Evolutionary conservation across 2,888 invertebrate species (phyloP), one percentile per base, ranked within the genome.

Genomic region (Melolontha melolontha): DNA sequence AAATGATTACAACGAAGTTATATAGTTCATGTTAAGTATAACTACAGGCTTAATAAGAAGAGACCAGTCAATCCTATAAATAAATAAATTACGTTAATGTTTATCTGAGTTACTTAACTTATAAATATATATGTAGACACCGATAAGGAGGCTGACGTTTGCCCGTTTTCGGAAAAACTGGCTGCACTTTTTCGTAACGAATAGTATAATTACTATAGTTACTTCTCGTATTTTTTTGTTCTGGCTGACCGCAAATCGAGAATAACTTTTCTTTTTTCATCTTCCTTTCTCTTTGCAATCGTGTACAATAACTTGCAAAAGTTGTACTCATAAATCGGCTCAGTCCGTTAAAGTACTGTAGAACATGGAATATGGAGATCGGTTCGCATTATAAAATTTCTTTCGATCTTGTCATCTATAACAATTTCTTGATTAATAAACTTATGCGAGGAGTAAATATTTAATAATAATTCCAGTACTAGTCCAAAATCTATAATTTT

Each of bases 261-360:
- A 79, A 81, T 82, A 81, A 27, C 42, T 17, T 27, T 22, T 17
- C 42, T 57, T 22, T 42, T 42, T 57, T 22, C 34, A 34, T 57
- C 22, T 41, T 57, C 57, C 17, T 16, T 22, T 34, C 27, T 34
- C 27, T 8, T 12, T 22, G 57, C 27, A 27, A 22, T 17, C 81
- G 81, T 81, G 81, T 75, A 79, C 81, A 79, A 82, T 82, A 82
- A 82, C 80, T 82, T 79, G 80, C 80, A 74, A 74, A 77, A 80
- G 76, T 81, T 80, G 82, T 80, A 82, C 79, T 80, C 75, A 82
- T 82, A 82, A 82, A 82, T 81, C 80, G 82, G 80, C 78, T 79
- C 14, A 12, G 41, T 57, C 57, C 27, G 10, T 57, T 57, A 57
- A 34, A 57, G 57, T 57, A 52, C 80, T 79, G 79, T 75, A 75